Evolutionary conservation across 2,888 invertebrate genomes (phyloP), one percentile per base, ranked within the genome.

Genomic region (Lithophane socia): DNA sequence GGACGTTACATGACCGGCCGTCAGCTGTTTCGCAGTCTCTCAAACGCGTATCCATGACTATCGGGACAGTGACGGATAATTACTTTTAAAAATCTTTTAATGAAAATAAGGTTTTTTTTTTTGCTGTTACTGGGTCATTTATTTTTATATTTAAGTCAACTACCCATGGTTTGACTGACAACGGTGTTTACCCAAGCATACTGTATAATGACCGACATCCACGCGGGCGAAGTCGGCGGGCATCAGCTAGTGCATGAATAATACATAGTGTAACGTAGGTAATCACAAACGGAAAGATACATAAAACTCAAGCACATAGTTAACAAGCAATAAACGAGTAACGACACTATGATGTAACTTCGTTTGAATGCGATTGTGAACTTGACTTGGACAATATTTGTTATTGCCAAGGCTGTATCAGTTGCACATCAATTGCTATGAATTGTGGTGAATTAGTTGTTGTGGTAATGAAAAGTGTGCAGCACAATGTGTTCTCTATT

Each of bases 361-460:
- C 64, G 54, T 60, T 60, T 70, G 37, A n/a, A 56, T 52, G 12
- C n/a, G 76, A 61, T 66, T 71, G 29, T 83, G 77, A 83, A 74
- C 83, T 84, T 84, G 85, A 78, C 73, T 61, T 47, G 24, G 24
- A 56, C 64, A 77, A 77, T 78, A 75, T 82, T 84, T 82, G 74
- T 58, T 70, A 63, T 29, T 44, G 65, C 54, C 78, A 83, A 81
- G 82, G 83, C 44, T 37, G 49, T 70, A 65, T 73, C 52, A 49
- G 73, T 71, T 82, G 74, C 83, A 70, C 29, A 73, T 75, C 16
- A 70, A 73, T 75, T 72, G 58, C 54, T 37, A 10, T 37, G 10
- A 56, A n/a, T n/a, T n/a, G n/a, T n/a, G n/a, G n/a, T n/a, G n/a
- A n/a, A 47, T 64, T 56, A 64, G 16, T 64, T 24, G 21, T 49